Conservation (phyloP, 2,888 invertebrate genomes). For the Epinotia nisella region DNA sequence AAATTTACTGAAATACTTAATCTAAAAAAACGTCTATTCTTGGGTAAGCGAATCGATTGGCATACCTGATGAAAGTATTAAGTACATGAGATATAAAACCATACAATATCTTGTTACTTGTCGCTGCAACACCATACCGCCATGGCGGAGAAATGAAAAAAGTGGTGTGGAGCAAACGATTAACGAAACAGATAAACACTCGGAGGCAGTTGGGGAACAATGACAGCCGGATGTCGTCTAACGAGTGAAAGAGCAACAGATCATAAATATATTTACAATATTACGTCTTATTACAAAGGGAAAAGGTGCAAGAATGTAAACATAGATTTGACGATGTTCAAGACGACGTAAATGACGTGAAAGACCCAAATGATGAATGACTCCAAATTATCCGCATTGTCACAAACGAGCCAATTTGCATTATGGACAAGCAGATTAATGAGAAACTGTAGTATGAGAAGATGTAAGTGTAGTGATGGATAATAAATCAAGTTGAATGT, state of each 20-base stretch:
- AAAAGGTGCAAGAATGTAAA: not conserved
- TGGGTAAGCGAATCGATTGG: too few species aligned
- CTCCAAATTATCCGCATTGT: conserved; percentile 14
- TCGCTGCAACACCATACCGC: conserved; percentile 15
- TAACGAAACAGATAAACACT: conserved; percentile 60
- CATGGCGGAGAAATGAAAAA: conserved; percentile 52
- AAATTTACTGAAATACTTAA: too few species aligned
- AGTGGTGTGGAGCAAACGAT: conserved; percentile 55
- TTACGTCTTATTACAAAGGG: not conserved
- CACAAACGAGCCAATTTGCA: conserved; percentile 19
- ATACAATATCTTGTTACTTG: conserved; percentile 29
- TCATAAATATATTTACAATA: not conserved
- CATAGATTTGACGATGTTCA: not conserved
- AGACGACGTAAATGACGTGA: conserved; percentile 19
- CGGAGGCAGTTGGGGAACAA: conserved; percentile 48
- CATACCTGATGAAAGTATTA: too few species aligned
- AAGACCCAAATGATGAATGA: conserved; percentile 30
- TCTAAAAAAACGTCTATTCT: too few species aligned
- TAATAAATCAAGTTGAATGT: conserved; percentile 3
- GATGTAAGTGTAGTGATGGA: not conserved
- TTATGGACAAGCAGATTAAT: conserved; percentile 25
- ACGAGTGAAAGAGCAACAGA: conserved; percentile 2
- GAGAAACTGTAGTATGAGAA: not conserved
- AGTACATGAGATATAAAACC: not conserved
- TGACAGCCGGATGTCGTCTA: conserved; percentile 54